These are phyloP conservation scores for Apodemia hepburni DNA, from an alignment of 2,888 invertebrate species.

Conservation along the genomic window DNA sequence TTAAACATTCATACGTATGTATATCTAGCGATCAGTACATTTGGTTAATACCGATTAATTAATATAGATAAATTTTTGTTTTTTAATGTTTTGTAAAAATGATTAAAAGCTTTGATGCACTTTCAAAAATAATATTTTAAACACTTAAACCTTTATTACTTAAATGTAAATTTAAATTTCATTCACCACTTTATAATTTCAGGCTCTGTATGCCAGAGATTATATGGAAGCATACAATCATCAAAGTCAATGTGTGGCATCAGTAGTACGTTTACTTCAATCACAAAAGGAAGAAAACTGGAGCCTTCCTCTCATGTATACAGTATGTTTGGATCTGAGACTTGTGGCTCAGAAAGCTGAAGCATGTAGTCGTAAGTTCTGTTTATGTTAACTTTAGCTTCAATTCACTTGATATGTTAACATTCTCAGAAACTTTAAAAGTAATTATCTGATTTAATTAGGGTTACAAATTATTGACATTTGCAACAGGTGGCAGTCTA, in stretches of 20 bases:
- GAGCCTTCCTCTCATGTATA: slow-evolving; percentile 96
- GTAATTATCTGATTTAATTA: not conserved
- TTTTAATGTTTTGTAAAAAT: too few relatives aligned
- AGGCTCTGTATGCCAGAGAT: slow-evolving; percentile 67
- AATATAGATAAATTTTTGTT: too few relatives aligned
- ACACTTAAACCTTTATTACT: too few relatives aligned
- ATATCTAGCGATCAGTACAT: too few relatives aligned
- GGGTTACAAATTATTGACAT: too few relatives aligned
- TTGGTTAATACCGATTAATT: too few relatives aligned
- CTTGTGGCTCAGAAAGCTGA: slow-evolving; percentile 92
- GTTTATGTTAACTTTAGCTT: not conserved
- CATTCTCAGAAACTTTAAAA: not conserved
- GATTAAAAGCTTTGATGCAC: too few relatives aligned
- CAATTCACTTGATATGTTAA: not conserved
- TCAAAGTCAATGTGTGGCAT: slow-evolving; percentile 88
- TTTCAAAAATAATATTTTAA: too few relatives aligned
- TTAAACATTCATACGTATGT: too few relatives aligned
- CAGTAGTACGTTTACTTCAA: slow-evolving; percentile 91
- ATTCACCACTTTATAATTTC: slow-evolving; percentile 31
- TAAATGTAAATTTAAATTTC: too few relatives aligned
- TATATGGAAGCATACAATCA: slow-evolving; percentile 87
- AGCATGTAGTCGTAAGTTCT: slow-evolving; percentile 47
- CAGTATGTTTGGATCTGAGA: slow-evolving; percentile 93
- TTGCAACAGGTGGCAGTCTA: too few relatives aligned
- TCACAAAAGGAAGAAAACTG: slow-evolving; percentile 97